These are phyloP conservation scores for Eueremaeus valkanovi DNA, from an alignment of 2,888 invertebrate genomes.

Conservation along the genomic window DNA sequence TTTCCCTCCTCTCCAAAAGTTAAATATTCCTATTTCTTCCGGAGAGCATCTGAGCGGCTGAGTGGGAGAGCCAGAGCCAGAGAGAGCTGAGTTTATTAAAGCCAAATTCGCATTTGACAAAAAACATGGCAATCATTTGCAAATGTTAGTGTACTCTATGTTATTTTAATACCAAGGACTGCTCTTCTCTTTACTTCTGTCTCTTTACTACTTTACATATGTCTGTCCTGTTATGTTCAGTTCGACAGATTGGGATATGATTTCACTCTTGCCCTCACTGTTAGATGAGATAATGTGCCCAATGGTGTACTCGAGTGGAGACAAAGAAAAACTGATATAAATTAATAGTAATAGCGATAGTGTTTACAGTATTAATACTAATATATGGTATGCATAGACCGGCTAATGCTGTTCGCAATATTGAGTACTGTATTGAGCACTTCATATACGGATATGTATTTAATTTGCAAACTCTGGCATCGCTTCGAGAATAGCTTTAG, in stretches of 20 bases:
- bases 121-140: conserved; percentile 23
- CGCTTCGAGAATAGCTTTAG: conserved; percentile 17
- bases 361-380: no score
- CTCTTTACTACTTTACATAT: background rate
- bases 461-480: conserved; percentile 27
- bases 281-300: conserved; percentile 26
- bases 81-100: conserved; percentile 5
- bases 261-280: background rate
- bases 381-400: no score
- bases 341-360: no score
- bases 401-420: no score
- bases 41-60: background rate
- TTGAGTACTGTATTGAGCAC: no score
- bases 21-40: conserved; percentile 26
- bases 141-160: background rate
- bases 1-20: conserved; percentile 5
- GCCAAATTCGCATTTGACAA: conserved; percentile 21
- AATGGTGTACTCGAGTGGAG: conserved; percentile 33
- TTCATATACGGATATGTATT: conserved; percentile 5
- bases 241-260: background rate
- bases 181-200: background rate
- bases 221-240: background rate
- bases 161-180: conserved; percentile 20
- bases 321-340: background rate
- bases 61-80: background rate